Evolutionary conservation across 2,113 vertebrate species (phyloP).

Genomic region (Scolopax mira): DNA sequence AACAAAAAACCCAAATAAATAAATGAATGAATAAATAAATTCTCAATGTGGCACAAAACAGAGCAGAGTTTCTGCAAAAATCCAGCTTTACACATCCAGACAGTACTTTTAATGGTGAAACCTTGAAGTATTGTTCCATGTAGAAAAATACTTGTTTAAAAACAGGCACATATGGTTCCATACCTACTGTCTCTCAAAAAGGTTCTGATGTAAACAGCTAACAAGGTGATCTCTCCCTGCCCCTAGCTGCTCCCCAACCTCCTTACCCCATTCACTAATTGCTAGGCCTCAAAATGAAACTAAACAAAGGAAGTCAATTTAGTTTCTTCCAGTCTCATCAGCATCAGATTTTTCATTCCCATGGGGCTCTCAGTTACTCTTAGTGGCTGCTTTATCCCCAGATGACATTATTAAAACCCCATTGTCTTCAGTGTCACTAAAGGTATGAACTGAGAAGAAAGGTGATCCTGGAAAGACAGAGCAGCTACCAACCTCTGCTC

Average conservation of each 20-base stretch:
- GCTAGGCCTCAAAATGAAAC: not conserved
- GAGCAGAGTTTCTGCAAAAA: not conserved
- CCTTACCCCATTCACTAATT: not conserved
- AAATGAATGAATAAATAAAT: not conserved
- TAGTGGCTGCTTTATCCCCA: not conserved
- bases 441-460: not conserved
- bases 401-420: not conserved
- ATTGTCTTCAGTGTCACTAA: accelerated
- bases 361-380: not conserved
- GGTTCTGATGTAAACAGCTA: not conserved
- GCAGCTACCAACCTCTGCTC: not conserved
- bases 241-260: not conserved
- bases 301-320: not conserved
- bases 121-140: not conserved
- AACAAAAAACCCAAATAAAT: not conserved
- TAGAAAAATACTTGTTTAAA: not conserved
- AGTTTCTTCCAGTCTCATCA: not conserved
- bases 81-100: not conserved
- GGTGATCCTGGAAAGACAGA: not conserved
- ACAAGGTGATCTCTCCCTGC: not conserved
- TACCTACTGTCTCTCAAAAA: not conserved
- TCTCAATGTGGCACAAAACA: not conserved
- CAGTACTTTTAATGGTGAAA: not conserved
- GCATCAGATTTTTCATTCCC: not conserved
- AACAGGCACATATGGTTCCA: not conserved